Percentiles rank a stretch among this genome's conserved stretches.
Evolutionary conservation across 2,888 invertebrate genomes (phyloP).

Genomic region (Morinoia aosen): DNA sequence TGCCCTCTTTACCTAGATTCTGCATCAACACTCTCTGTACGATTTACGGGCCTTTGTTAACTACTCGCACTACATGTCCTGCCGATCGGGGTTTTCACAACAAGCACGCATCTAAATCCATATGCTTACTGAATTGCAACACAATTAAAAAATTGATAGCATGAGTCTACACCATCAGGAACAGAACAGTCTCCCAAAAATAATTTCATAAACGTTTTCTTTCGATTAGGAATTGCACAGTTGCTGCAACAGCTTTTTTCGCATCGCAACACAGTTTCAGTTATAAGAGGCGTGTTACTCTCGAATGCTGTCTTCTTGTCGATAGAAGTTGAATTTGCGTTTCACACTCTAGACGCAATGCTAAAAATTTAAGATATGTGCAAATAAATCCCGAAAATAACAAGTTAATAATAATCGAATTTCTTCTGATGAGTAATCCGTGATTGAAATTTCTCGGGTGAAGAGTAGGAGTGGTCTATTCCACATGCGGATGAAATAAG

Average conservation of each 20-base stretch:
- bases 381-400: neutral
- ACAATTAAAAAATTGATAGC: no score
- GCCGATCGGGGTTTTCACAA: no score
- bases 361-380: neutral
- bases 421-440: no score
- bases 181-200: neutral
- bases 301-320: neutral
- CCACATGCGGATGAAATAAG: neutral
- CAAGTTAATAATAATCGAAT: no score
- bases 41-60: no score
- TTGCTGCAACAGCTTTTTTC: neutral
- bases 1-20: no score
- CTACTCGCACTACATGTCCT: no score
- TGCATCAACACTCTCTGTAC: no score
- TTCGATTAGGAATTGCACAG: neutral
- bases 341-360: neutral
- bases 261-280: neutral
- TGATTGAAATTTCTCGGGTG: no score
- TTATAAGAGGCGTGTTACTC: neutral
- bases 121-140: no score
- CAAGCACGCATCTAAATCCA: no score
- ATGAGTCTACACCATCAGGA: neutral
- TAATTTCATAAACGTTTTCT: neutral
- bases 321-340: neutral
- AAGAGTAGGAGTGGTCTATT: neutral